phyloP scores from a whole-genome alignment of 2,888 invertebrate species.

The Apodemia hepburni region DNA sequence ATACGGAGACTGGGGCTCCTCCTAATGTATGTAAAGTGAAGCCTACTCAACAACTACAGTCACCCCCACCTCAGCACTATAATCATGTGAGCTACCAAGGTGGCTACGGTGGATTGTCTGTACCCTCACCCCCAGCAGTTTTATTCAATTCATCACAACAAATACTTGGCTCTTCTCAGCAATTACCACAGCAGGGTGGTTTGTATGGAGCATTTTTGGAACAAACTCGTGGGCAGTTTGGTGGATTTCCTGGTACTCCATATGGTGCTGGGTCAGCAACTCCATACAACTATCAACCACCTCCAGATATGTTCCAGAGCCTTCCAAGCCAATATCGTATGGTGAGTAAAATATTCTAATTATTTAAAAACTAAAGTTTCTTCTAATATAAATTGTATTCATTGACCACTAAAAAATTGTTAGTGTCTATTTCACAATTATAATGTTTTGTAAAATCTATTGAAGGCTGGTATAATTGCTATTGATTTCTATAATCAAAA shows the following conservation, averaged over 20 bases:
- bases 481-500: too few species aligned
- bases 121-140: conserved; percentile 93
- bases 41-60: conserved; percentile 89
- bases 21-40: conserved; percentile 92
- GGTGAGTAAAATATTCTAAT: conserved; percentile 45
- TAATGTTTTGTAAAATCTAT: too few species aligned
- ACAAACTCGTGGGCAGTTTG: conserved; percentile 89
- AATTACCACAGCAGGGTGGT: conserved; percentile 85
- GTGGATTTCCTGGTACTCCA: conserved; percentile 87
- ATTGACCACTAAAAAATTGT: too few species aligned
- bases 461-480: too few species aligned
- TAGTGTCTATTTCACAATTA: too few species aligned
- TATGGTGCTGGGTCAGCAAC: conserved; percentile 84
- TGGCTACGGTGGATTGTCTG: conserved; percentile 89
- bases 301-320: conserved; percentile 77
- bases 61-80: conserved; percentile 84
- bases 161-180: conserved; percentile 73
- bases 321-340: conserved; percentile 71
- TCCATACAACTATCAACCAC: conserved; percentile 89
- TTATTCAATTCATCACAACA: conserved; percentile 89
- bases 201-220: conserved; percentile 88
- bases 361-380: too few species aligned
- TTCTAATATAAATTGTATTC: too few species aligned
- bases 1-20: conserved; percentile 74
- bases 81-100: conserved; percentile 86